Evolutionary conservation across 2,113 vertebrate genomes (phyloP).

Genomic region (Campylorhamphus procurvoides): DNA sequence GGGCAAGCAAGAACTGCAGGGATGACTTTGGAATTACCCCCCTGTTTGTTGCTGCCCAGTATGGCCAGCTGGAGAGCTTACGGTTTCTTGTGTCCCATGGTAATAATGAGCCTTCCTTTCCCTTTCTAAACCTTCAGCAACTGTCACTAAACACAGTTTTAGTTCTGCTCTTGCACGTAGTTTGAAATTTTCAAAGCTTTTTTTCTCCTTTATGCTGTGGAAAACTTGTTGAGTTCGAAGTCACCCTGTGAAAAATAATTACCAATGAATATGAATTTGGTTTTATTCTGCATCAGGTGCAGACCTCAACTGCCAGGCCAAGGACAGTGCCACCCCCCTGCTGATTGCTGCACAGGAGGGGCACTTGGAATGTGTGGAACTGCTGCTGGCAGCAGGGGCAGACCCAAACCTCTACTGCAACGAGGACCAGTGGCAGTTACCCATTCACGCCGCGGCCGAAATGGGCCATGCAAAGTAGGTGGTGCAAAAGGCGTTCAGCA

Average conservation of each 20-base stretch:
- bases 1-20: slow-evolving; percentile 79
- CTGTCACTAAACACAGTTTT: background rate
- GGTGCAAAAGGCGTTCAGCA: background rate
- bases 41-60: slow-evolving; percentile 92
- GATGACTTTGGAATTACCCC: slow-evolving; percentile 92
- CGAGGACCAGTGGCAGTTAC: slow-evolving; percentile 85
- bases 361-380: slow-evolving; percentile 80
- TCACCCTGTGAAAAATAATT: background rate
- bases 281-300: slow-evolving; percentile 76
- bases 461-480: slow-evolving; percentile 86
- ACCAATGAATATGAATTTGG: background rate
- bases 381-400: slow-evolving; percentile 82
- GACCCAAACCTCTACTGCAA: slow-evolving; percentile 89
- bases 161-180: background rate
- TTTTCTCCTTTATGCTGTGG: background rate
- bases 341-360: slow-evolving; percentile 95
- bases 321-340: slow-evolving; percentile 89
- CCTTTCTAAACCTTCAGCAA: background rate
- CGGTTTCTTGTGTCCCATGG: slow-evolving; percentile 81
- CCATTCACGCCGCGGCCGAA: slow-evolving; percentile 91
- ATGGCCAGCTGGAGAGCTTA: slow-evolving; percentile 85
- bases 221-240: background rate
- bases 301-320: slow-evolving; percentile 85
- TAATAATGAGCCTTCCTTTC: slow-evolving; percentile 50
- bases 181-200: background rate